Percentiles rank a stretch among this genome's conserved stretches.
Conservation (phyloP, 2,113 vertebrate species). For the Hyla sarda region DNA sequence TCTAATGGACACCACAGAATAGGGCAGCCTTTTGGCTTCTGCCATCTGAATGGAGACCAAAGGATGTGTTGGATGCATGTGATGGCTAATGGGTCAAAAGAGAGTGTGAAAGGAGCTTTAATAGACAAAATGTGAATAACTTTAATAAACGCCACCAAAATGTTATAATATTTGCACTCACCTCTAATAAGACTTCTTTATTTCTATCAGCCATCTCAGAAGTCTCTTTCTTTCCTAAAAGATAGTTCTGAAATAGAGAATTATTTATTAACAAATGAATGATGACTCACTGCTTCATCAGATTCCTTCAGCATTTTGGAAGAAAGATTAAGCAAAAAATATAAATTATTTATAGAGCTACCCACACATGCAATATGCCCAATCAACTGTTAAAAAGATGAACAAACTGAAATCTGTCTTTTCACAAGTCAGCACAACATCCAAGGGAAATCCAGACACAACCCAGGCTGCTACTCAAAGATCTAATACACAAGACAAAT, state of each 20-base stretch:
- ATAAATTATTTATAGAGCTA: conserved; percentile 2
- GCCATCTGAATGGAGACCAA: too few species aligned
- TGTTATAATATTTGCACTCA: conserved; percentile 64
- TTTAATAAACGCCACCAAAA: background rate
- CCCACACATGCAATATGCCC: conserved; percentile 1
- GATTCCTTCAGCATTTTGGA: conserved; percentile 10
- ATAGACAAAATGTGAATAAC: background rate
- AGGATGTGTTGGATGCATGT: too few species aligned
- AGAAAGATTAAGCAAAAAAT: background rate
- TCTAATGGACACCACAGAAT: too few species aligned
- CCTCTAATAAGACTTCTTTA: conserved; percentile 95
- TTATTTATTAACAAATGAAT: background rate
- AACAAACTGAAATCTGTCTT: background rate
- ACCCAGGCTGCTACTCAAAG: background rate
- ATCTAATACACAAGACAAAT: background rate
- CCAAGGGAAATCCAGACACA: background rate
- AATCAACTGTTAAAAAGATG: background rate
- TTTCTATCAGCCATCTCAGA: conserved; percentile 97
- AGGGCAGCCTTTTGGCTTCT: too few species aligned
- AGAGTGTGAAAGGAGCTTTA: too few species aligned
- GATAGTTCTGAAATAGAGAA: conserved; percentile 85
- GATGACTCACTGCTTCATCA: background rate
- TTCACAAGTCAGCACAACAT: background rate
- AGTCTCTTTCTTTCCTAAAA: conserved; percentile 94
- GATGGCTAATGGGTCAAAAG: too few species aligned